phyloP scores from a whole-genome alignment of 2,113 vertebrate genomes.

The Trematocara marginatum region DNA sequence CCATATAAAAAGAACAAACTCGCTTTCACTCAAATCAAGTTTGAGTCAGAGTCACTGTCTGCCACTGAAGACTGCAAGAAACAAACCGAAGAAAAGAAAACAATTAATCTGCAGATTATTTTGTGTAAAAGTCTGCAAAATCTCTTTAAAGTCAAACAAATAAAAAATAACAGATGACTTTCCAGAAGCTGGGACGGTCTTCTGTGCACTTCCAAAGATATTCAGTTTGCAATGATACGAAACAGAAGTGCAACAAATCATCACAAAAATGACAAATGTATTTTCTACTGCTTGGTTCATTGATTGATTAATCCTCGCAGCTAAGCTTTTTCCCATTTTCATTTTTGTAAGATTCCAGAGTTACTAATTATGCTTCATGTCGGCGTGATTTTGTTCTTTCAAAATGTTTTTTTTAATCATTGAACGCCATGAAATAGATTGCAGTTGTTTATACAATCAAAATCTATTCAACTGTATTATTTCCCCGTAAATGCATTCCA shows the following conservation, averaged over 20 bases:
- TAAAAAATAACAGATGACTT: too few relatives aligned
- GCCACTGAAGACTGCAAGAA: neutral
- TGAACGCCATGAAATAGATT: neutral
- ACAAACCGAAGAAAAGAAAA: neutral
- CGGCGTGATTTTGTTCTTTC: neutral
- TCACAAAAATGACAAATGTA: neutral
- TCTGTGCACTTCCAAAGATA: neutral
- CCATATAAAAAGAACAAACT: neutral
- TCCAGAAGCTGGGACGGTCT: neutral
- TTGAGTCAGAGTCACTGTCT: neutral
- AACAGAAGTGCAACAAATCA: neutral
- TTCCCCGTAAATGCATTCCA: neutral
- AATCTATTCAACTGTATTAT: neutral
- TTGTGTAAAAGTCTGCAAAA: neutral
- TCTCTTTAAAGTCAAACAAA: neutral
- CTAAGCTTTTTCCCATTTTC: neutral
- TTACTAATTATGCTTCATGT: neutral
- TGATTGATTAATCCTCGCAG: neutral
- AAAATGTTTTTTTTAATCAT: neutral
- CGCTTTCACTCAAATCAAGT: neutral
- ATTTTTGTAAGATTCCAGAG: neutral
- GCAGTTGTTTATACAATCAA: neutral
- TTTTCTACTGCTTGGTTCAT: neutral
- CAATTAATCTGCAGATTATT: neutral
- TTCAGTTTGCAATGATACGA: neutral